Evolutionary conservation across 1,140 invertebrate genomes (phyloP).

Genomic region (Centruroides sculpturatus): DNA sequence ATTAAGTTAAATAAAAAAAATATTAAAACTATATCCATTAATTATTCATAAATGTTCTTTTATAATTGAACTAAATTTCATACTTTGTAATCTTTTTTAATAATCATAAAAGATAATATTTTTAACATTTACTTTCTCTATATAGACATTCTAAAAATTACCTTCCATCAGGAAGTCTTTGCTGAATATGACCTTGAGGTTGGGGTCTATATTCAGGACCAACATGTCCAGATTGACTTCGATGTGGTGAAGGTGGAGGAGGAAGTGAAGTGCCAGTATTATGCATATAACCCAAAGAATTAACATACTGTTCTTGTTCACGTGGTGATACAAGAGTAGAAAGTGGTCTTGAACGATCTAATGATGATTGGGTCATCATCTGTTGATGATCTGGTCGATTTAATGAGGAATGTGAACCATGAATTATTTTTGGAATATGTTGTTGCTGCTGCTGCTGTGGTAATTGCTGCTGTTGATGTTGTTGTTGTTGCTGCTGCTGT

Average conservation of each 20-base stretch:
- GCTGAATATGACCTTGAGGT: background rate
- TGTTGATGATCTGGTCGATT: constrained; percentile 18
- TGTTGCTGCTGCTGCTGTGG: constrained; percentile 5
- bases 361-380: constrained; percentile 15
- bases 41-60: too few species aligned
- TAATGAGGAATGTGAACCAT: constrained; percentile 18
- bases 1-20: too few species aligned
- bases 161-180: constrained; percentile 10
- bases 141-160: background rate
- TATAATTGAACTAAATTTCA: too few species aligned
- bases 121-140: background rate
- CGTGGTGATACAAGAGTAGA: constrained; percentile 38
- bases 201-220: constrained; percentile 3
- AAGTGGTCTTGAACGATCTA: constrained; percentile 34
- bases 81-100: background rate
- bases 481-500: background rate
- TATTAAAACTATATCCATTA: too few species aligned
- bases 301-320: constrained; percentile 19
- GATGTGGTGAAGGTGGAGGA: constrained; percentile 1
- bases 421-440: constrained; percentile 7
- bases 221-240: constrained; percentile 3
- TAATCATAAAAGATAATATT: background rate
- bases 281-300: constrained; percentile 10
- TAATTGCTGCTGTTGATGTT: background rate
- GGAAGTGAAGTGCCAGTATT: constrained; percentile 6